A percentile compares a stretch with the other conserved stretches of the same genome.
phyloP scores from a whole-genome alignment of 2,113 vertebrate genomes.

The Ctenomys sociabilis region DNA sequence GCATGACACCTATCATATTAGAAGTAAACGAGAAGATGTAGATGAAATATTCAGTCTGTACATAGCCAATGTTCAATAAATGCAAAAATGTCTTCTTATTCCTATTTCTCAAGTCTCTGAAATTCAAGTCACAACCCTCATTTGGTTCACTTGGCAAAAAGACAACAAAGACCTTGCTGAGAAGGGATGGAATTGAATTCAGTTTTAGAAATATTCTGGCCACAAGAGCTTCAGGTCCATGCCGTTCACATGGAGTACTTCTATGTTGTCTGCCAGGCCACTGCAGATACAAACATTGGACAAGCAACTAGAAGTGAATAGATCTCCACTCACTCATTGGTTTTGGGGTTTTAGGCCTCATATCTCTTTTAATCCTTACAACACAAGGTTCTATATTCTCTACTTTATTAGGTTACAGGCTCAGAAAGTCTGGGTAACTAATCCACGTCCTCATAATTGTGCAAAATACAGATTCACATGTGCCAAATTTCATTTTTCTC shows the following conservation, averaged over 20 bases:
- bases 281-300: neutral
- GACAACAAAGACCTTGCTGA: neutral
- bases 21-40: constrained; percentile 13
- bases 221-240: neutral
- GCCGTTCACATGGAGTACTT: too few relatives aligned
- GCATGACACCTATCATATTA: neutral
- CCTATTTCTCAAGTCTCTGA: neutral
- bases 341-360: neutral
- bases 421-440: constrained; percentile 32
- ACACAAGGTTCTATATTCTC: neutral
- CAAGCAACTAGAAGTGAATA: neutral
- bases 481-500: constrained; percentile 25
- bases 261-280: neutral
- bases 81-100: constrained; percentile 3
- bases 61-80: neutral
- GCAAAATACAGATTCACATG: constrained; percentile 26
- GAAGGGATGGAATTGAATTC: neutral
- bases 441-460: neutral
- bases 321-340: neutral
- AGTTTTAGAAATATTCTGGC: neutral
- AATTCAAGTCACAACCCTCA: constrained; percentile 5
- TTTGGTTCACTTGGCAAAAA: constrained; percentile 8
- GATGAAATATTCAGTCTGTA: neutral
- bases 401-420: constrained; percentile 11
- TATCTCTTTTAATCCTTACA: neutral